Base-by-base conservation (phyloP, 2,113 vertebrate species). In the Phyllostomus discolor region DNA sequence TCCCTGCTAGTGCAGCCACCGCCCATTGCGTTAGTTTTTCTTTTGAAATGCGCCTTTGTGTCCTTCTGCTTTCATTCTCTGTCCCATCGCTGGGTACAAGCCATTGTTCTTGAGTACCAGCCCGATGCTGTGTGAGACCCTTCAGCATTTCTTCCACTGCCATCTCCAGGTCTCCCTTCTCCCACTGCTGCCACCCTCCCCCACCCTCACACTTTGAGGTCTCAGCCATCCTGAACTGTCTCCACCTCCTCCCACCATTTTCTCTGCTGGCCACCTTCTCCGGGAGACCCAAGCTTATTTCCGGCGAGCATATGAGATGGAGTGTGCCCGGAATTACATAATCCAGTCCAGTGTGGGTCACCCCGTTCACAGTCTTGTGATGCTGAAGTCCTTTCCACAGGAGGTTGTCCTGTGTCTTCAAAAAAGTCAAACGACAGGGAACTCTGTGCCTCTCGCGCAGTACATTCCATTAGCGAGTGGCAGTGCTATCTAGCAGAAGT, bases 401-500 rank as follows among this genome's bases (percentile, higher is more conserved):
- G 73, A 94, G 19, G 35, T 59, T 52, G 75, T 87, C 43, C 75
- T 92, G 11, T 54, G 84, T 80, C 69, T 59, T 35, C 12, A 33
- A 4, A 91, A 84, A 88, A 70, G 46, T 90, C 31, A 70, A 64
- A 1, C 70, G 50, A 85, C n/a, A n/a, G 43, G 38, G 92, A 83
- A 35, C 16, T 50, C 79, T 67, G 11, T 59, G 7, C 69, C 66
- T 91, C 59, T 72, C 24, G 28, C 5, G 43, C 19, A 84, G 38
- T 28, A 33, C 12, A 24, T 90, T 81, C 11, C 41, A 26, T 81
- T 31, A 52, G 17, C 72, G 43, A 50, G 59, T 62, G 59, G 59
- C 16, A 57, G 20, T 86, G 79, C 46, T 72, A 14, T 86, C 48
- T 92, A 70, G 12, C 59, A 88, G 54, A 94, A 82, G n/a, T 76